A percentile compares a stretch with the other conserved stretches of the same genome.
phyloP scores from a whole-genome alignment of 2,797 vertebrate species.

The Taenioides sp. region DNA sequence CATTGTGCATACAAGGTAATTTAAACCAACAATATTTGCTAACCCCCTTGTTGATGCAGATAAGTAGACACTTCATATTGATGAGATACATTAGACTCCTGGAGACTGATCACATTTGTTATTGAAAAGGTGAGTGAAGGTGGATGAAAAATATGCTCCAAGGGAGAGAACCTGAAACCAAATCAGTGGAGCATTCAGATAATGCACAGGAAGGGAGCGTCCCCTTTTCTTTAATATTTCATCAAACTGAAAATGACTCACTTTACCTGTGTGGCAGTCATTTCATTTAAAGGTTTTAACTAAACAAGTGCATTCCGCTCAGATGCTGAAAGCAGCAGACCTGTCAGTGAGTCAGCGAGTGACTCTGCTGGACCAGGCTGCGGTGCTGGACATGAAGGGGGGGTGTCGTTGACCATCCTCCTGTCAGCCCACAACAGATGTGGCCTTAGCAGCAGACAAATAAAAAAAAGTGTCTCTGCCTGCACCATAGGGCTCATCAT shows the following conservation, averaged over 20 bases:
- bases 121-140: neutral
- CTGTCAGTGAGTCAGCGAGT: slow-evolving; percentile 10
- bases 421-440: slow-evolving; percentile 65
- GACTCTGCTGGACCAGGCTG: slow-evolving; percentile 21
- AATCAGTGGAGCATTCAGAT: slow-evolving; percentile 13
- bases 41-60: slow-evolving; percentile 11
- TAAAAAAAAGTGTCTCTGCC: slow-evolving; percentile 60
- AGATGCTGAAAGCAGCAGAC: slow-evolving; percentile 5
- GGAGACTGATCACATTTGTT: slow-evolving; percentile 1
- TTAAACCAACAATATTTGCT: slow-evolving; percentile 47
- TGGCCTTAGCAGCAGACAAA: slow-evolving; percentile 68
- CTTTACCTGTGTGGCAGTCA: neutral
- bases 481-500: slow-evolving; percentile 44
- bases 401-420: slow-evolving; percentile 28
- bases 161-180: slow-evolving; percentile 7
- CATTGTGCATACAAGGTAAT: slow-evolving; percentile 28
- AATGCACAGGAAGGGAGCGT: slow-evolving; percentile 11
- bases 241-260: slow-evolving; percentile 4
- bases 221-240: slow-evolving; percentile 5
- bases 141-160: neutral
- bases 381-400: slow-evolving; percentile 26
- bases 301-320: neutral
- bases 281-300: neutral
- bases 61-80: slow-evolving; percentile 22
- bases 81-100: slow-evolving; percentile 13